phyloP scores from a whole-genome alignment of 2,797 vertebrate species.

The Thripadectes ignobilis region DNA sequence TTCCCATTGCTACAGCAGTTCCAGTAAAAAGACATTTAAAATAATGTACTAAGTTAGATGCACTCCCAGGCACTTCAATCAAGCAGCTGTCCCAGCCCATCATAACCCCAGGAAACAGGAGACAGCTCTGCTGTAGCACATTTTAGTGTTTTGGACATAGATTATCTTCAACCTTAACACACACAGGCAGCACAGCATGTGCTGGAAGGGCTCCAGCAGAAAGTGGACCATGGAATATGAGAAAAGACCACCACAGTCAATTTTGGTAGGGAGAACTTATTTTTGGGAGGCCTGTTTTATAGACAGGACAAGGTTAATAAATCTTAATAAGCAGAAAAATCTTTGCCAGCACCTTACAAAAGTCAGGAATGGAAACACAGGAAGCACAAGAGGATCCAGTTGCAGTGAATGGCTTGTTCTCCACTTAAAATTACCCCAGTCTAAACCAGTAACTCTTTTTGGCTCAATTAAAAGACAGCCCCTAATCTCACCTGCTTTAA shows the following conservation, averaged over 20 bases:
- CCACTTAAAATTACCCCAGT: background rate
- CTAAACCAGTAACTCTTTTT: background rate
- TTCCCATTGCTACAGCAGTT: background rate
- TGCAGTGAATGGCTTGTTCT: background rate
- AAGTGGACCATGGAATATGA: rapidly evolving
- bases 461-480: background rate
- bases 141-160: background rate
- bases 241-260: background rate
- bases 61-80: background rate
- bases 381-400: background rate
- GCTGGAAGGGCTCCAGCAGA: background rate
- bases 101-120: background rate
- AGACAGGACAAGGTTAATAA: background rate
- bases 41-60: background rate
- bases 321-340: background rate
- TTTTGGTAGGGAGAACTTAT: background rate
- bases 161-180: background rate
- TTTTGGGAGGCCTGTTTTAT: background rate
- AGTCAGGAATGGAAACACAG: background rate
- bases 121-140: background rate
- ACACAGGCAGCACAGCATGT: background rate
- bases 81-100: background rate
- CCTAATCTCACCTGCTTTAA: background rate
- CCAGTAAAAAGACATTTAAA: background rate
- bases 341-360: background rate